Evolutionary conservation across 2,797 vertebrate genomes (phyloP).

Genomic region (Odontamblyopus lacepedii): DNA sequence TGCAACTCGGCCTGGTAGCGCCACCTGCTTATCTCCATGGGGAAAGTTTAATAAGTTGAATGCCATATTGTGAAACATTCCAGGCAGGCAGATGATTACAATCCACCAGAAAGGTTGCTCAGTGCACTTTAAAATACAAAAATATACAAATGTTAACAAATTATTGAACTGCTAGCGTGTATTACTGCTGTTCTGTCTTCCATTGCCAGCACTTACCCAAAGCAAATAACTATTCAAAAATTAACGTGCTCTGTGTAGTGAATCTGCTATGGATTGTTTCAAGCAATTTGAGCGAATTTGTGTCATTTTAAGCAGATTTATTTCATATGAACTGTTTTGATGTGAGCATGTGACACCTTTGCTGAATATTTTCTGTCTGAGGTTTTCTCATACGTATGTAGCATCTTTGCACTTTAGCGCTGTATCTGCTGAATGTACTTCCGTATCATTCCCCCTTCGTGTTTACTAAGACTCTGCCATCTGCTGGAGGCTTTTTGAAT

Average conservation of each 20-base stretch:
- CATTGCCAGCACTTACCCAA: not conserved
- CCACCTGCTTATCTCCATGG: no score
- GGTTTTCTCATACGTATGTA: conserved; percentile 7
- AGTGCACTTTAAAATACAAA: no score
- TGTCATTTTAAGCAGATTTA: not conserved
- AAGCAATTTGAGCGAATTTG: not conserved
- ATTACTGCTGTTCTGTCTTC: not conserved
- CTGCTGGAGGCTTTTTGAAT: conserved; percentile 2
- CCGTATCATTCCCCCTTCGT: conserved; percentile 48
- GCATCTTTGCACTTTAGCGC: conserved; percentile 46
- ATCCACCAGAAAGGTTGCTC: no score
- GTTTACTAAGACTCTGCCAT: conserved; percentile 20
- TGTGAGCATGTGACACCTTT: conserved; percentile 10
- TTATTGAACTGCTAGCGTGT: not conserved
- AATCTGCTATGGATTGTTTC: not conserved
- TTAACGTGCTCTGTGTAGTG: not conserved
- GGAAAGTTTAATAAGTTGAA: no score
- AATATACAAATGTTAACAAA: not conserved
- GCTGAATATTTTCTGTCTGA: not conserved
- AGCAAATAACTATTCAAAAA: not conserved
- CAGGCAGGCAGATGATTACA: no score
- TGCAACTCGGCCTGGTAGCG: no score
- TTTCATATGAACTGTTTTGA: not conserved
- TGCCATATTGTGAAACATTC: not conserved
- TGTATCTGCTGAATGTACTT: conserved; percentile 57